Conservation (phyloP, 2,888 invertebrate species). For the Mimas tiliae region DNA sequence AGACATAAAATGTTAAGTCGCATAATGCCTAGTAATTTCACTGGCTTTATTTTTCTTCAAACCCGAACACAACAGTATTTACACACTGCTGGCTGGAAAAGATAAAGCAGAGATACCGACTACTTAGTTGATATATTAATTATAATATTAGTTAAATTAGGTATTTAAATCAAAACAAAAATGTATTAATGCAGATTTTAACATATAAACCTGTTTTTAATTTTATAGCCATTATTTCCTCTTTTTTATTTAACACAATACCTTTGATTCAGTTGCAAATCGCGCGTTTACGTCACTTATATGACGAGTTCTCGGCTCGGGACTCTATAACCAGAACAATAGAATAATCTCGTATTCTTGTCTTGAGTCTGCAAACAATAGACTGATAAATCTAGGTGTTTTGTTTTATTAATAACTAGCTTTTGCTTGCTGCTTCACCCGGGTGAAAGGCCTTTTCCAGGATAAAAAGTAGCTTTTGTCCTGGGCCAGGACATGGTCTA, state of each 20-base stretch:
- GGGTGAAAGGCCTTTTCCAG: no score
- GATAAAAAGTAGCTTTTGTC: no score
- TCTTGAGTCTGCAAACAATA: constrained; percentile 37
- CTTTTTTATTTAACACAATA: not conserved
- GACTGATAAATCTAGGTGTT: constrained; percentile 29
- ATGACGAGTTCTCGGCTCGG: not conserved
- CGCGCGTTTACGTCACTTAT: not conserved
- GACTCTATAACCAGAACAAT: constrained; percentile 36
- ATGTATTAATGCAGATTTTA: not conserved
- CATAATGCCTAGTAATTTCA: no score
- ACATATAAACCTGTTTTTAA: not conserved
- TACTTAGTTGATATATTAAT: not conserved
- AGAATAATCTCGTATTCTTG: constrained; percentile 43
- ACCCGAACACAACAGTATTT: no score
- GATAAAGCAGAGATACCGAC: no score
- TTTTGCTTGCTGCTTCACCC: no score
- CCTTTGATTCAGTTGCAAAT: constrained; percentile 5
- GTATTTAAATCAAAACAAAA: not conserved
- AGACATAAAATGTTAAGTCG: no score
- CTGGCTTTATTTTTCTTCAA: no score
- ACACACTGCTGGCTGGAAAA: no score
- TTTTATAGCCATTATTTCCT: not conserved
- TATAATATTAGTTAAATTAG: no score
- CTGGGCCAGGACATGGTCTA: no score
- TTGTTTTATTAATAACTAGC: no score